Base-by-base conservation (phyloP, 2,888 invertebrate species). In the Tenthredo mesomela region DNA sequence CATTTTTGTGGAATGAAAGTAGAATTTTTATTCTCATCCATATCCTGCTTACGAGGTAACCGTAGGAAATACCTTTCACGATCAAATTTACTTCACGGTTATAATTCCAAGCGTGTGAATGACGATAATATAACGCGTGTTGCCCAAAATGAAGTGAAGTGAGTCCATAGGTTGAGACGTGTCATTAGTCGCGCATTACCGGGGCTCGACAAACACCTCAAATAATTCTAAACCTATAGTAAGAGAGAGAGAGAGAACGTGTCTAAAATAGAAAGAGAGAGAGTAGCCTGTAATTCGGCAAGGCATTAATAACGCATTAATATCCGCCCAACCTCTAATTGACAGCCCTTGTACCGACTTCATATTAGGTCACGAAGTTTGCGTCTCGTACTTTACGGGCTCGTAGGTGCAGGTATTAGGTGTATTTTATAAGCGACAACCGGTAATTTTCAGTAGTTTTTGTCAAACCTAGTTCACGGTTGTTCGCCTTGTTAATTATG, bases 291-390 rank as follows among this genome's bases (percentile, higher is more conserved):
- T 61, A 80, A 61, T 80, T 80, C 80, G 61, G 61, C 61, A 25
- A 61, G 80, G 61, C 80, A 80, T 80, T 80, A 80, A 80, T 80
- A 80, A 80, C 61, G 80, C 80, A 80, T 80, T 80, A 61, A 80
- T 80, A 80, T 80, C 33, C n/a, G 21, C 61, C 61, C 15, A 50
- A 80, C 25, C 80, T 80, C 80, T 80, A 80, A 80, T 80, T 61
- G 80, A 58, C 80, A 61, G 33, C 50, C 40, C 80, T 61, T 54
- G 61, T 80, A 40, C 37, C 80, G 61, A 15, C 29, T 50, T 7
- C 33, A 25, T 33, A 29, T 77, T 50, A 33, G 61, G 61, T 80
- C 80, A 40, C 50, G 50, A 33, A 25, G 40, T 37, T 80, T n/a
- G 15, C 15, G 21, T 40, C 37, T 80, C 33, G 54, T 29, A 18